These are phyloP conservation scores for Drosophila saltans DNA, from an alignment of 1,140 invertebrate species.

Conservation along the genomic window DNA sequence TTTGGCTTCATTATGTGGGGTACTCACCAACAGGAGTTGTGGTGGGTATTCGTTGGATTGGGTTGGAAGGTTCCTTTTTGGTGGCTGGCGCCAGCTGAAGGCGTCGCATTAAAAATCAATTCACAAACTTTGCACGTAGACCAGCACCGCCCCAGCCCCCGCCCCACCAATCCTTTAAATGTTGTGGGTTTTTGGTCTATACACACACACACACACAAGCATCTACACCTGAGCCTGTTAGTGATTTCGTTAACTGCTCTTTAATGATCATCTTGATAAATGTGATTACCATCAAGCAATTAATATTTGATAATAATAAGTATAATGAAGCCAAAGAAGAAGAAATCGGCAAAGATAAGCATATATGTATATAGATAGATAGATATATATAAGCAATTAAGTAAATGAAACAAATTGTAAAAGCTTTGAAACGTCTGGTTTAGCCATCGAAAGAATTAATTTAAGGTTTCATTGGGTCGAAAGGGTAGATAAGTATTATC, in stretches of 20 bases:
- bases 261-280: slow-evolving; percentile 10
- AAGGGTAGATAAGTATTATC: no score
- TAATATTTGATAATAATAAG: not conserved
- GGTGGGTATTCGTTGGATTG: not conserved
- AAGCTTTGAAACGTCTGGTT: no score
- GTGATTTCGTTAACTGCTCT: slow-evolving; percentile 13
- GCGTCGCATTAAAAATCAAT: slow-evolving; percentile 77
- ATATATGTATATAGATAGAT: not conserved
- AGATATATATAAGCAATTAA: not conserved
- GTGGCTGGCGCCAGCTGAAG: slow-evolving; percentile 42
- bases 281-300: slow-evolving; percentile 9
- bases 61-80: not conserved
- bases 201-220: slow-evolving; percentile 2
- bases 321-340: not conserved
- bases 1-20: slow-evolving; percentile 70
- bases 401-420: not conserved
- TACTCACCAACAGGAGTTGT: not conserved
- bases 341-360: not conserved
- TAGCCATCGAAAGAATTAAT: no score
- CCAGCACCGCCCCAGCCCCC: slow-evolving; percentile 14
- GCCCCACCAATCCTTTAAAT: slow-evolving; percentile 18
- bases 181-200: slow-evolving; percentile 1
- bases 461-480: no score
- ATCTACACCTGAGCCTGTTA: not conserved
- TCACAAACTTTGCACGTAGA: slow-evolving; percentile 71